phyloP scores from a whole-genome alignment of 2,888 invertebrate species.

The Drosophila tanythrix region DNA sequence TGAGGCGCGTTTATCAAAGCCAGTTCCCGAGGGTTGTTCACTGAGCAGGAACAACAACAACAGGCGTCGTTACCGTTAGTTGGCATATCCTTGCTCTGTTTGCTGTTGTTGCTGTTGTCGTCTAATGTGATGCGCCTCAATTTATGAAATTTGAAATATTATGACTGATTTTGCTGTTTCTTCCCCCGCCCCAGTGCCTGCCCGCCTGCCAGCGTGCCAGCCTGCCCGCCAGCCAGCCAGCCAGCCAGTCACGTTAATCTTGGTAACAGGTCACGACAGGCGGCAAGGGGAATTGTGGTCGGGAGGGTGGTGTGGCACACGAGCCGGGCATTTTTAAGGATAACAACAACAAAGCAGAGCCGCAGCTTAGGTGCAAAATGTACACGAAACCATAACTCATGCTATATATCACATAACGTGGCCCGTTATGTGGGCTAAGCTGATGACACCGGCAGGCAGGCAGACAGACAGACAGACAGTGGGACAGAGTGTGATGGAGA shows the following conservation, averaged over 20 bases:
- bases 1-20: constrained; percentile 72
- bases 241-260: constrained; percentile 60
- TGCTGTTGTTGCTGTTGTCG: constrained; percentile 21
- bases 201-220: neutral
- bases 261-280: constrained; percentile 67
- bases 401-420: constrained; percentile 63
- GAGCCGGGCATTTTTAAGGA: constrained; percentile 43
- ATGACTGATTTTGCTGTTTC: constrained; percentile 74
- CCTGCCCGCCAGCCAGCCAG: neutral
- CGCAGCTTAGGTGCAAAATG: constrained; percentile 66
- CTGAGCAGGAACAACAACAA: constrained; percentile 14
- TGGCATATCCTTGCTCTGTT: constrained; percentile 28
- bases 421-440: constrained; percentile 63
- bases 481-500: neutral
- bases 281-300: neutral
- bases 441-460: constrained; percentile 32
- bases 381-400: constrained; percentile 41
- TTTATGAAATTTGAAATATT: constrained; percentile 82
- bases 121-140: constrained; percentile 80
- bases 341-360: constrained; percentile 52
- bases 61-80: constrained; percentile 53
- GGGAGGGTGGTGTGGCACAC: constrained; percentile 32
- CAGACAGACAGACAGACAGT: neutral
- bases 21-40: constrained; percentile 65
- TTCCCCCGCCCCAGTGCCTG: constrained; percentile 23